Conservation (phyloP, 2,888 invertebrate genomes). For the Colletes collaris region DNA sequence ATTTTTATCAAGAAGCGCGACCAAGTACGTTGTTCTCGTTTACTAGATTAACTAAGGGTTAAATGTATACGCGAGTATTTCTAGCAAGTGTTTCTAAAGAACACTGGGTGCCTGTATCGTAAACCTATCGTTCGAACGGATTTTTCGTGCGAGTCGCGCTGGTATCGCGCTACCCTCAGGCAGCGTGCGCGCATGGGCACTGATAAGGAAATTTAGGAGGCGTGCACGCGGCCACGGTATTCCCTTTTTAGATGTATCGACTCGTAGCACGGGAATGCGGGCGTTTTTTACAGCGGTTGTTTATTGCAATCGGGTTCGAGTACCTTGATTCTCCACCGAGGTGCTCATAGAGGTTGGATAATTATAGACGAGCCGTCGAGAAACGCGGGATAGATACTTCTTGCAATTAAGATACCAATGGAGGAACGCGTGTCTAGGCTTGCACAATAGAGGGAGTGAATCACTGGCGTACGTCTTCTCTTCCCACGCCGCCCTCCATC, state of each 20-base stretch:
- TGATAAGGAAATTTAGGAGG: conserved; percentile 47
- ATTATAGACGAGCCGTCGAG: conserved; percentile 31
- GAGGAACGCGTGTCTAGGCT: conserved; percentile 7
- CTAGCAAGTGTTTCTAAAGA: too few species aligned
- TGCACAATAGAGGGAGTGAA: conserved; percentile 20
- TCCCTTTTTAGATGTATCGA: not conserved
- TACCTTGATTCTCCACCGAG: conserved; percentile 5
- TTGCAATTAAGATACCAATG: conserved; percentile 40
- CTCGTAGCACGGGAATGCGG: not conserved
- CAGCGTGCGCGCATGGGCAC: conserved; percentile 16
- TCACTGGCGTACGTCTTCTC: not conserved
- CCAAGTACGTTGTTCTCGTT: too few species aligned
- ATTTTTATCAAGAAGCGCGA: too few species aligned
- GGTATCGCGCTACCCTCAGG: conserved; percentile 6
- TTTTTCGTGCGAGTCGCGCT: not conserved
- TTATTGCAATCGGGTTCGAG: conserved; percentile 35
- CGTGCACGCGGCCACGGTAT: conserved; percentile 23
- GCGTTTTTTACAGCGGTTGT: conserved; percentile 16
- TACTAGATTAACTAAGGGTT: too few species aligned
- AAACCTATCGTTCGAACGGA: too few species aligned
- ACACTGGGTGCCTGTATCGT: too few species aligned
- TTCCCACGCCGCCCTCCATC: conserved; percentile 9
- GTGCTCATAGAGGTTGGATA: conserved; percentile 17
- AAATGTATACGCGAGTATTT: too few species aligned
- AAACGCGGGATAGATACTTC: conserved; percentile 17